These are phyloP conservation scores for Antennarius maculatus DNA, from an alignment of 2,797 vertebrate species.

Conservation along the genomic window DNA sequence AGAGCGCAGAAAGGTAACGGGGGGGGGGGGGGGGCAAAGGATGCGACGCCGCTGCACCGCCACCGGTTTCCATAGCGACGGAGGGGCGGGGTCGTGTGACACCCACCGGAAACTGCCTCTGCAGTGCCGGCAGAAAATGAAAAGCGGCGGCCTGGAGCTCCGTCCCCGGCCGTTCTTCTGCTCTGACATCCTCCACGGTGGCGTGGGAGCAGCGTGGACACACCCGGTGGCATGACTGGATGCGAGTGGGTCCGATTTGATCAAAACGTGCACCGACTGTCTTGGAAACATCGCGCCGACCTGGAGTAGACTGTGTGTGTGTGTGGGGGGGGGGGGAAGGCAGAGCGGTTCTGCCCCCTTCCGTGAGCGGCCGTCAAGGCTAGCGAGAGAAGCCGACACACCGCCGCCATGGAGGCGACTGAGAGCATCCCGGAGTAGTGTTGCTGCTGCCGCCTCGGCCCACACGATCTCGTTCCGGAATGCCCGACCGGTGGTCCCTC, in stretches of 20 bases:
- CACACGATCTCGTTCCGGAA: constrained; percentile 39
- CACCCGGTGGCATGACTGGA: constrained; percentile 29
- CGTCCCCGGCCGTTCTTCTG: neutral
- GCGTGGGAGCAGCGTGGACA: constrained; percentile 1
- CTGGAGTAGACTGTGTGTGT: constrained; percentile 36
- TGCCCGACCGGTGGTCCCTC: constrained; percentile 52
- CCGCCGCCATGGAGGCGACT: constrained; percentile 35
- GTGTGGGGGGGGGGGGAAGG: constrained; percentile 45
- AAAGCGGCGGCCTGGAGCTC: constrained; percentile 11
- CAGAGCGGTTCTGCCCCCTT: constrained; percentile 49
- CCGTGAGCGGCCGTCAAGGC: constrained; percentile 49
- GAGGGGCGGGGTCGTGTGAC: constrained; percentile 26
- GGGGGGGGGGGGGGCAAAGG: neutral
- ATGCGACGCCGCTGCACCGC: neutral
- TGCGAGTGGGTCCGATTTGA: constrained; percentile 3
- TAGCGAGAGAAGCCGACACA: constrained; percentile 34
- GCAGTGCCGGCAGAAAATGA: constrained; percentile 63
- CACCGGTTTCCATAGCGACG: constrained; percentile 66
- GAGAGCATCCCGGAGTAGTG: constrained; percentile 27
- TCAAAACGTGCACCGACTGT: constrained; percentile 32
- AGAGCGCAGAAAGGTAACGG: neutral
- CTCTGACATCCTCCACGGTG: neutral
- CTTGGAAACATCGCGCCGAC: constrained; percentile 39
- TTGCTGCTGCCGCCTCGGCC: constrained; percentile 6
- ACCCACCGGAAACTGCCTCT: constrained; percentile 67